Conservation (phyloP, 2,113 vertebrate species). For the Nannobrachium achirus region DNA sequence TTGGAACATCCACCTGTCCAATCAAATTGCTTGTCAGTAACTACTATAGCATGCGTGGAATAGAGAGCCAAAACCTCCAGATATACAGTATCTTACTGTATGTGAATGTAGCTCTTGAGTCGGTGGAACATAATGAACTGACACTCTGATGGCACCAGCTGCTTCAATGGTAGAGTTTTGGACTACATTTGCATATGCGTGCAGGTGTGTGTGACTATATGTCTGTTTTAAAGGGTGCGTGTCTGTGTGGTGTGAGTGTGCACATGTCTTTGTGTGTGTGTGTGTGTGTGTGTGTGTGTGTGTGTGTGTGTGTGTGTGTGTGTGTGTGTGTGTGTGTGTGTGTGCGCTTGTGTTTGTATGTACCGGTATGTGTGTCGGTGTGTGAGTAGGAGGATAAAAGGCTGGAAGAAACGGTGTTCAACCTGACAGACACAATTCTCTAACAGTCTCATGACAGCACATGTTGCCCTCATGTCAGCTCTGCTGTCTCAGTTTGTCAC, state of each 20-base stretch:
- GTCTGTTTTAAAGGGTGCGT: too few relatives aligned
- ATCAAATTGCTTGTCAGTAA: constrained; percentile 19
- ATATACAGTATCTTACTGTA: constrained; percentile 26
- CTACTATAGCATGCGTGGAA: constrained; percentile 10
- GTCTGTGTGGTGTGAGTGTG: constrained; percentile 24
- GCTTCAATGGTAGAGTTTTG: not conserved
- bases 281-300: constrained; percentile 12
- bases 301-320: not conserved
- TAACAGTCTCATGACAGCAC: constrained; percentile 21
- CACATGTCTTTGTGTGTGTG: constrained; percentile 11
- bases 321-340: not conserved
- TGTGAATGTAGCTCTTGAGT: constrained; percentile 53
- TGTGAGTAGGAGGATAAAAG: not conserved
- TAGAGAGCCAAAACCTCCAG: not conserved
- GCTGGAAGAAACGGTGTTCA: constrained; percentile 26
- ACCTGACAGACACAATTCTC: constrained; percentile 26
- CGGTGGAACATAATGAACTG: constrained; percentile 29
- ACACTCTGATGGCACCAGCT: constrained; percentile 58
- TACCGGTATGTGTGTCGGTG: constrained; percentile 7
- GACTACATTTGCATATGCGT: too few relatives aligned
- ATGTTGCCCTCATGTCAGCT: constrained; percentile 7
- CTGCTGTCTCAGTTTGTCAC: constrained; percentile 13
- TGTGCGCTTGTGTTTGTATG: not conserved
- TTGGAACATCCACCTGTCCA: constrained; percentile 2
- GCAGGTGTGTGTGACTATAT: too few relatives aligned